These are phyloP conservation scores for Buathra laborator DNA, from an alignment of 2,888 invertebrate genomes.

Conservation along the genomic window DNA sequence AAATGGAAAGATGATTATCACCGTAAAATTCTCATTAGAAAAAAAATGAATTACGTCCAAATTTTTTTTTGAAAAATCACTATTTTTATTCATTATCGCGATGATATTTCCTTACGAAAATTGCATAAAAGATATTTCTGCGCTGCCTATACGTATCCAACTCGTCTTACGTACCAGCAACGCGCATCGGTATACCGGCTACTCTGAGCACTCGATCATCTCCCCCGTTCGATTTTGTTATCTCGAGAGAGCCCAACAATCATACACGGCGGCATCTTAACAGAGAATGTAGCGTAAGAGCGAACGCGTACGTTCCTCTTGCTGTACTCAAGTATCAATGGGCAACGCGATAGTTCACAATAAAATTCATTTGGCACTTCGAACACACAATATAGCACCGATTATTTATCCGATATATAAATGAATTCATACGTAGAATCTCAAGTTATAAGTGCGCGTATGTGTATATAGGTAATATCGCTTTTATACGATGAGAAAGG, in stretches of 20 bases:
- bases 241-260: slow-evolving; percentile 10
- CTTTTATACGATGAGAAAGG: slow-evolving; percentile 47
- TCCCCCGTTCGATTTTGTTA: slow-evolving; percentile 12
- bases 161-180: neutral
- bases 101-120: no score
- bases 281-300: neutral
- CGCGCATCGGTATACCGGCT: neutral
- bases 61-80: no score
- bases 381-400: slow-evolving; percentile 29
- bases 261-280: neutral
- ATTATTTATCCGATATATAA: slow-evolving; percentile 40
- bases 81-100: no score
- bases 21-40: no score
- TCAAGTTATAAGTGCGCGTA: neutral
- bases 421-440: slow-evolving; percentile 24
- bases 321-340: neutral
- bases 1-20: no score
- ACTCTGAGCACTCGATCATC: slow-evolving; percentile 8
- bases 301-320: neutral
- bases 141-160: neutral
- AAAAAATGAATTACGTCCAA: no score
- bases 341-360: slow-evolving; percentile 9
- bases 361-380: slow-evolving; percentile 47
- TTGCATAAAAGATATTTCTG: neutral
- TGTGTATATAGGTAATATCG: neutral